Percentiles rank a stretch among this genome's conserved stretches.
phyloP scores from a whole-genome alignment of 2,113 vertebrate genomes.

The Muntiacus muntjak region DNA sequence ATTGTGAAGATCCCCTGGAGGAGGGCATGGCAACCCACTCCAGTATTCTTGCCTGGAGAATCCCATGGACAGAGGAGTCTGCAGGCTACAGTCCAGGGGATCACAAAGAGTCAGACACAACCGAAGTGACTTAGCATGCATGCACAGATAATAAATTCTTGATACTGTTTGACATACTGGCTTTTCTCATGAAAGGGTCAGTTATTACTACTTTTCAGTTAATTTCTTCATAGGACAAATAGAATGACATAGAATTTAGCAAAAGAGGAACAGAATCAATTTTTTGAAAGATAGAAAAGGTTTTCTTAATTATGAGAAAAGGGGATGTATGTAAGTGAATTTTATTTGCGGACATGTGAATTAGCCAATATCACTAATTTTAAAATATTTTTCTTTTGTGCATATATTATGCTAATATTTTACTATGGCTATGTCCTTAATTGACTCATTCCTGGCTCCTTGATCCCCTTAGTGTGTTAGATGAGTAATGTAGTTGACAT shows the following conservation, averaged over 20 bases:
- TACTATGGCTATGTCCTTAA: neutral
- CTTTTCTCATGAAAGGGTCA: neutral
- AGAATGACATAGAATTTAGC: neutral
- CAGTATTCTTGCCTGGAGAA: neutral
- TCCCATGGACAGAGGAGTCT: neutral
- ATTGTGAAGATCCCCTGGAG: neutral
- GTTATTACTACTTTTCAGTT: neutral
- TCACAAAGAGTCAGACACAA: neutral
- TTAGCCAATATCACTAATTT: constrained; percentile 30
- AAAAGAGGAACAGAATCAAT: neutral
- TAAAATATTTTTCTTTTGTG: constrained; percentile 13
- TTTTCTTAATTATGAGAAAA: neutral
- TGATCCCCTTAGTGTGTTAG: neutral
- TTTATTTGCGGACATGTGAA: neutral
- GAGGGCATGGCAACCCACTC: neutral
- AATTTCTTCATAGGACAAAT: neutral
- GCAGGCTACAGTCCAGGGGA: neutral
- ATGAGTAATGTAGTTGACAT: constrained; percentile 35
- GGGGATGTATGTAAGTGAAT: neutral
- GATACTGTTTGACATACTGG: neutral
- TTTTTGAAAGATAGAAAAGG: neutral
- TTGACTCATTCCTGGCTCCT: constrained; percentile 34
- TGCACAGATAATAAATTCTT: neutral
- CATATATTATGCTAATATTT: neutral
- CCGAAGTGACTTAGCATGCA: neutral